phyloP scores from a whole-genome alignment of 1,140 invertebrate genomes.

The Sycophaga agraensis region DNA sequence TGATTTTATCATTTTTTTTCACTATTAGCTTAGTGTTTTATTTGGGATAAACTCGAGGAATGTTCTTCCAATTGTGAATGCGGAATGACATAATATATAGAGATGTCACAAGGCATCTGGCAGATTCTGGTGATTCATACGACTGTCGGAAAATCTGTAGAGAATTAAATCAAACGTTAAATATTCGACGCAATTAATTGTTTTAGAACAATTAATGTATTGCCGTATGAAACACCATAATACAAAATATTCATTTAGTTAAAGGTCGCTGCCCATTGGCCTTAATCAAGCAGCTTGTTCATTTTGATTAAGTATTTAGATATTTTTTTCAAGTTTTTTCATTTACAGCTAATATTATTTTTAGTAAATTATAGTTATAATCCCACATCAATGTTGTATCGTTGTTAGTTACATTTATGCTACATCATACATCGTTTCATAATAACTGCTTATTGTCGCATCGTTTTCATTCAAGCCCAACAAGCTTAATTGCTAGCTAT shows the following conservation, averaged over 20 bases:
- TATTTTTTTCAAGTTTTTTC: slow-evolving; percentile 25
- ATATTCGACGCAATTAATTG: no score
- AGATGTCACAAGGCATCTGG: not conserved
- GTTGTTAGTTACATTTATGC: slow-evolving; percentile 26
- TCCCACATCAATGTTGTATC: slow-evolving; percentile 27
- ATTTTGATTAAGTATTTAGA: slow-evolving; percentile 16
- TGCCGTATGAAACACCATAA: slow-evolving; percentile 17
- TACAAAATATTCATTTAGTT: not conserved
- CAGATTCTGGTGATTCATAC: slow-evolving; percentile 14
- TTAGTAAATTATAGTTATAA: slow-evolving; percentile 1
- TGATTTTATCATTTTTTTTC: slow-evolving; percentile 33
- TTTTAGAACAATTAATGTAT: no score
- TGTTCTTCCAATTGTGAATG: slow-evolving; percentile 61
- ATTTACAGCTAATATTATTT: slow-evolving; percentile 11
- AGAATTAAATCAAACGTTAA: not conserved
- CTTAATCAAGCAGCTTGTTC: no score
- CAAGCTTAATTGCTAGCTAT: slow-evolving; percentile 20
- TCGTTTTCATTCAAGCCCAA: not conserved
- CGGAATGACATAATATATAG: slow-evolving; percentile 43
- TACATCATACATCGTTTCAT: slow-evolving; percentile 20
- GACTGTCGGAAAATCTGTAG: not conserved
- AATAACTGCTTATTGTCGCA: slow-evolving; percentile 14
- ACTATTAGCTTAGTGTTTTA: slow-evolving; percentile 36
- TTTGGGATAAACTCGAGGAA: slow-evolving; percentile 46
- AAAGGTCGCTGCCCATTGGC: no score